phyloP scores from a whole-genome alignment of 2,113 vertebrate genomes.

The Ictidomys tridecemlineatus region DNA sequence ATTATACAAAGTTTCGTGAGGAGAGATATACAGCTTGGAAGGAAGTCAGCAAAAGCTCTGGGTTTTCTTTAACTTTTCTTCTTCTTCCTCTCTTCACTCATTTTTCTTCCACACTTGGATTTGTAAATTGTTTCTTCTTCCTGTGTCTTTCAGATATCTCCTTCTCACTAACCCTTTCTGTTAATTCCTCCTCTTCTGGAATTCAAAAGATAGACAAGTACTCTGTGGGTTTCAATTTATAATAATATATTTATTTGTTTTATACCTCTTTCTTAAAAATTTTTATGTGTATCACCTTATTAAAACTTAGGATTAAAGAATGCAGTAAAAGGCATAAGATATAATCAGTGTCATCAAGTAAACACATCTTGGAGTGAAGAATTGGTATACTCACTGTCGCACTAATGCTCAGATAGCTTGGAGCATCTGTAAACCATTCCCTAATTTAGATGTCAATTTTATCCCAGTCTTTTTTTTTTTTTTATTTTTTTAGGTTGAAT shows the following conservation, averaged over 20 bases:
- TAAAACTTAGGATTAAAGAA: conserved; percentile 46
- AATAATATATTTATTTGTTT: neutral
- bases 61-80: neutral
- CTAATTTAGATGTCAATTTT: neutral
- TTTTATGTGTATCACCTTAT: neutral
- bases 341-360: neutral
- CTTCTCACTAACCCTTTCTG: neutral
- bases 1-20: neutral
- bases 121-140: conserved; percentile 10
- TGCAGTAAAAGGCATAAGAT: neutral
- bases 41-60: neutral
- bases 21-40: neutral
- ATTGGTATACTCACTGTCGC: neutral
- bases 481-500: neutral
- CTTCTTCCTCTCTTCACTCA: neutral
- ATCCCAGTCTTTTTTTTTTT: neutral
- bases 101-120: neutral
- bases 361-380: conserved; percentile 18
- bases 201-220: conserved; percentile 6
- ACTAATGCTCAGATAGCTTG: neutral
- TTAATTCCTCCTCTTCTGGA: neutral
- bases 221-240: neutral
- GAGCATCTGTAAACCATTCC: conserved; percentile 26
- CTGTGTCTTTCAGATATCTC: neutral
- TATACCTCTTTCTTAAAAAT: neutral